These are phyloP conservation scores for Marronus borbonicus DNA, from an alignment of 2,888 invertebrate species.

Conservation along the genomic window DNA sequence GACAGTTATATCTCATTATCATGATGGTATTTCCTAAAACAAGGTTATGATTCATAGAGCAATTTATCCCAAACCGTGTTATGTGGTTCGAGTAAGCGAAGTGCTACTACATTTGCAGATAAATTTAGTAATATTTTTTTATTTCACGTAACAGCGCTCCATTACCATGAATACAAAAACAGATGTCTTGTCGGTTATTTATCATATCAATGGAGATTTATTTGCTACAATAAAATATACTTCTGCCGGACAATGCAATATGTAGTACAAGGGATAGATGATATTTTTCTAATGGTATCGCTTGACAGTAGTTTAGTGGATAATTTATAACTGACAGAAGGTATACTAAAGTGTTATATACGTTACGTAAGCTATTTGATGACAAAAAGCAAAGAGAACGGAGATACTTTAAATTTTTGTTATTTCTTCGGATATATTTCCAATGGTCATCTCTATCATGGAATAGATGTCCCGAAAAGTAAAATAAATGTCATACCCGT, in stretches of 20 bases:
- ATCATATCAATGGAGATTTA: conserved; percentile 48
- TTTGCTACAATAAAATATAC: conserved; percentile 43
- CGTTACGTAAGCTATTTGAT: no score
- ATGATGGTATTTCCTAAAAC: conserved; percentile 2
- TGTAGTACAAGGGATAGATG: conserved; percentile 7
- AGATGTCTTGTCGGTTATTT: conserved; percentile 49
- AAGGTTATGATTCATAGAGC: conserved; percentile 26
- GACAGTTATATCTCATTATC: neutral
- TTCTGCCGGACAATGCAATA: conserved; percentile 40
- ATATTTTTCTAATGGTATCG: conserved; percentile 17
- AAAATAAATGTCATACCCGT: no score
- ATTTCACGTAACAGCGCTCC: conserved; percentile 26
- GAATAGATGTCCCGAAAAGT: no score
- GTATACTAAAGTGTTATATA: no score
- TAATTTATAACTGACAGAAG: conserved; percentile 16
- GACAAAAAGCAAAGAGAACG: neutral
- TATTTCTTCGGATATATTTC: no score
- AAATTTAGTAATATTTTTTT: conserved; percentile 37
- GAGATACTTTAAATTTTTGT: neutral
- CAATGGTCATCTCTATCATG: no score
- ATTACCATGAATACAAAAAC: conserved; percentile 45
- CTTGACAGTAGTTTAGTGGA: conserved; percentile 31
- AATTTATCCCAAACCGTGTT: neutral
- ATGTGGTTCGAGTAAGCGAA: conserved; percentile 13
- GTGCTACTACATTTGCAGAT: conserved; percentile 14